Conservation (phyloP, 35 echinoderm and acorn worm species). For the Diadema setosum region DNA sequence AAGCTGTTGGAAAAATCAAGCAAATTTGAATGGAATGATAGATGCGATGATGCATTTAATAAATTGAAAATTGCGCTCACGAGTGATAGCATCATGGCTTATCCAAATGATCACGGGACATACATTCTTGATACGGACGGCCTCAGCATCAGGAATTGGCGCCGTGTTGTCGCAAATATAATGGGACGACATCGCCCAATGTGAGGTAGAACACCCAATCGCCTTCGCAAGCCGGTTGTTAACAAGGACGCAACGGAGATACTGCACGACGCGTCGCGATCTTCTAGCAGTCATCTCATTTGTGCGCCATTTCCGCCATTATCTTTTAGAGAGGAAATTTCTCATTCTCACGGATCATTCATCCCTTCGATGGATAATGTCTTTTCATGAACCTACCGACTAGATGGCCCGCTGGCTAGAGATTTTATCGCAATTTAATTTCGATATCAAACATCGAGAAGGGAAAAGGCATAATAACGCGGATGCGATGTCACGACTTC, state of each 20-base stretch:
- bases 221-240: slow-evolving; percentile 44
- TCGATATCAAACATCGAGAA: slow-evolving; percentile 22
- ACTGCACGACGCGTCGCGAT: slow-evolving; percentile 59
- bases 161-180: slow-evolving; percentile 44
- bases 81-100: background rate
- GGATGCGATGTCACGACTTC: slow-evolving; percentile 14
- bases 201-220: slow-evolving; percentile 44
- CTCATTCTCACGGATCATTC: slow-evolving; percentile 66
- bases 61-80: background rate
- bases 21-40: background rate
- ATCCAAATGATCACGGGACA: background rate
- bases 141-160: slow-evolving; percentile 46
- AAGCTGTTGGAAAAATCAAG: background rate
- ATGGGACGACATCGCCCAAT: slow-evolving; percentile 17
- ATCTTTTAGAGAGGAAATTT: slow-evolving; percentile 42
- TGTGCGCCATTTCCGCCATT: slow-evolving; percentile 42
- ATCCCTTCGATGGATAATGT: slow-evolving; percentile 35
- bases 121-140: slow-evolving; percentile 77
- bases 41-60: background rate
- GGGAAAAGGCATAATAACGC: slow-evolving; percentile 50
- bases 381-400: slow-evolving; percentile 43
- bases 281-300: slow-evolving; percentile 36
- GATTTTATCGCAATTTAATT: slow-evolving; percentile 31
- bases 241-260: slow-evolving; percentile 29
- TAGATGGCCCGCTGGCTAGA: slow-evolving; percentile 69